Evolutionary conservation across 2,113 vertebrate genomes (phyloP).

Genomic region (Oxygymnocypris stewartii): DNA sequence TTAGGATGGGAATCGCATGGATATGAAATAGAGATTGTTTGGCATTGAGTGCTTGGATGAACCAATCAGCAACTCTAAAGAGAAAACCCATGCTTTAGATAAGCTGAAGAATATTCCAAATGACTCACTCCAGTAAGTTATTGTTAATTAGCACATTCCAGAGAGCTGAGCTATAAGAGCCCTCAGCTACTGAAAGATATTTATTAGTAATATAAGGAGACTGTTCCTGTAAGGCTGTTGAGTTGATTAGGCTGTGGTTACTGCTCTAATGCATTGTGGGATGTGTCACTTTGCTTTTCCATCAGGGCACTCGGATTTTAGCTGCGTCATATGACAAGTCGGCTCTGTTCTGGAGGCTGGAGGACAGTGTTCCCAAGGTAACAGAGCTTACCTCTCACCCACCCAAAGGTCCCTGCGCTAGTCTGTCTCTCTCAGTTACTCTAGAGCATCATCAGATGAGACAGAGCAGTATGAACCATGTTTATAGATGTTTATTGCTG

Average conservation of each 20-base stretch:
- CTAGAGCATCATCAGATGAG: constrained; percentile 35
- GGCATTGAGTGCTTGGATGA: not conserved
- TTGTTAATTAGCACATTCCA: not conserved
- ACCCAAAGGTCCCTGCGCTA: not conserved
- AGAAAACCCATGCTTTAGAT: not conserved
- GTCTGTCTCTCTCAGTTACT: constrained; percentile 36
- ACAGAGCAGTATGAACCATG: not conserved
- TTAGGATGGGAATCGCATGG: not conserved
- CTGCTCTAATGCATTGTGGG: constrained; percentile 20
- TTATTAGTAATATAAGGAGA: not conserved
- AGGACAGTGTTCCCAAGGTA: constrained; percentile 78
- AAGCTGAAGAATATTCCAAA: not conserved
- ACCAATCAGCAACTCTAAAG: not conserved
- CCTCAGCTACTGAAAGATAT: not conserved
- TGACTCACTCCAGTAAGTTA: not conserved
- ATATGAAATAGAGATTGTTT: not conserved
- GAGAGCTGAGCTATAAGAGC: not conserved
- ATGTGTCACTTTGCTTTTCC: constrained; percentile 14
- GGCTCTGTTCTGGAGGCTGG: constrained; percentile 82
- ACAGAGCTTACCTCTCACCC: constrained; percentile 44
- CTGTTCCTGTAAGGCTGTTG: constrained; percentile 14
- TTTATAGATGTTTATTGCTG: constrained; percentile 17
- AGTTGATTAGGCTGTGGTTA: not conserved
- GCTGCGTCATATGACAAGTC: constrained; percentile 84
- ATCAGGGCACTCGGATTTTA: constrained; percentile 78